Evolutionary conservation across 2,113 vertebrate genomes (phyloP).

Genomic region (Ochotona curzoniae): DNA sequence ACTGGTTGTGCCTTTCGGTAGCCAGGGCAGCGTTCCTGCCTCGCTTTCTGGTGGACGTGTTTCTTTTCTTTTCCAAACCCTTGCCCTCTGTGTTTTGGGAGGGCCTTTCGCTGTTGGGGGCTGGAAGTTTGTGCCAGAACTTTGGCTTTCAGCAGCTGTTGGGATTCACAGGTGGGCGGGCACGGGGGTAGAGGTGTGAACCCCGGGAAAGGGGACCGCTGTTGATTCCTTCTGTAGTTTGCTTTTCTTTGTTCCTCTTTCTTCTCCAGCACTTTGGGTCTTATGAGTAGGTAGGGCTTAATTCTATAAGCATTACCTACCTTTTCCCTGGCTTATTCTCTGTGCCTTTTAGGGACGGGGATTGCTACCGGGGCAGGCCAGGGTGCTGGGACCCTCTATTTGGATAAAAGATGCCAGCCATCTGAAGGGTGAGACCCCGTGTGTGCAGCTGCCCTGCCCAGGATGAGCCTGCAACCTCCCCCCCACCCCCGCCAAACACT

Average conservation of each 20-base stretch:
- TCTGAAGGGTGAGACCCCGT: not conserved
- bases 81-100: not conserved
- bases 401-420: not conserved
- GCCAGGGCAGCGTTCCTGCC: not conserved
- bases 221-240: not conserved
- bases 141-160: conserved; percentile 3
- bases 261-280: not conserved
- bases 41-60: not conserved
- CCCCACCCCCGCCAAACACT: not conserved
- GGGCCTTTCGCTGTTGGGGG: not conserved
- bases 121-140: not conserved
- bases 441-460: not conserved
- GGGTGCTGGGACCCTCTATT: not conserved
- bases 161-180: not conserved
- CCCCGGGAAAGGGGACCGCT: not conserved
- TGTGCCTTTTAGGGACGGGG: too few relatives aligned
- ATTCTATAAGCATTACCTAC: not conserved
- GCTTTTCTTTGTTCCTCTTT: not conserved
- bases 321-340: not conserved
- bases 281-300: not conserved
- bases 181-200: not conserved
- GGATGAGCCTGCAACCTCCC: not conserved
- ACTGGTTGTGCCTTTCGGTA: not conserved
- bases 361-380: not conserved
- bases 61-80: not conserved